Base-by-base conservation (phyloP, 1,140 invertebrate genomes). In the Tetragonula clypearis region DNA sequence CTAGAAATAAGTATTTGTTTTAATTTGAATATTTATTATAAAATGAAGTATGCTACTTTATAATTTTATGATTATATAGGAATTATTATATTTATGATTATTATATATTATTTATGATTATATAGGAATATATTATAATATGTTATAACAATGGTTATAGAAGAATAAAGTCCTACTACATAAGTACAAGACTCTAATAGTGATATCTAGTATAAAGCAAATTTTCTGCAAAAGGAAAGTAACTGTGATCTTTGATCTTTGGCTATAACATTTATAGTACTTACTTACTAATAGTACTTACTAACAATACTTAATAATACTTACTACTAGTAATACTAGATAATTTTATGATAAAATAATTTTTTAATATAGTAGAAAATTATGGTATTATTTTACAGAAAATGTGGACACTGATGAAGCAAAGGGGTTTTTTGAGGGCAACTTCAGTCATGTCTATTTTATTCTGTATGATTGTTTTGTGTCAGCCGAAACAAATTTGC, bases 381-480 rank as follows among this genome's bases (percentile, higher is more conserved):
- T 62, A 53, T 75, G 23, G 23, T 85, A 49, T 90, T 89, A 91
- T 90, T 90, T 93, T 95, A 68, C 96, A 99, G 98, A 99, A 95
- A 98, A 98, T 95, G 97, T 98, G 93, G 98, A 99, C 93, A 96
- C 95, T 77, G 96, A 97, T 88, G 98, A 99, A 95, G 97, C 98
- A 19, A 99, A 99, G 95, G 96, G 96, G 71, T 97, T 99, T 92
- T 99, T 99, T 94, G 98, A 99, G 95, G 96, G 96, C 60, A 98
- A 99, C 95, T 99, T 98, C 93, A 99, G 98, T 92, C 98, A 98
- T 96, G 97, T 99, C 55, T 99, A 99, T 94, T 98, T 98, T 93
- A 98, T 99, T 90, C 96, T 99, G 73, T 99, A 99, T 95, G 98
- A 99, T 94, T 98, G 98, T 93, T 99, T 99, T 94, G 97, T 98